Evolutionary conservation across 2,113 vertebrate species (phyloP).

Genomic region (Chascanopsetta lugubris): DNA sequence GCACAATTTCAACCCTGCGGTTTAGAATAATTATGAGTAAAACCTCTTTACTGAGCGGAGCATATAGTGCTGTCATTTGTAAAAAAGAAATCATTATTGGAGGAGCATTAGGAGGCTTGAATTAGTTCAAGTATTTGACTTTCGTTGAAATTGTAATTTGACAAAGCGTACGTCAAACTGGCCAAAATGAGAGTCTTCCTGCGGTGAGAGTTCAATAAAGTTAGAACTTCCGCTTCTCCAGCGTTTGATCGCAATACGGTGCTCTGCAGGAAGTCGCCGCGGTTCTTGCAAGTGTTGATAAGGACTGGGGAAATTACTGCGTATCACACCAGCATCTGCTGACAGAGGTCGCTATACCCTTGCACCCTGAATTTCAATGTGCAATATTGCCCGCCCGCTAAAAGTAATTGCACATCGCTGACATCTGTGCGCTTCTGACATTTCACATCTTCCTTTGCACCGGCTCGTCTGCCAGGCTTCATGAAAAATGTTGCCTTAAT

Average conservation of each 20-base stretch:
- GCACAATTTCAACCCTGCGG: conserved; percentile 14
- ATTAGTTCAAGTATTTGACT: conserved; percentile 56
- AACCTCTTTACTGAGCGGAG: conserved; percentile 36
- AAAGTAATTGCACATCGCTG: conserved; percentile 35
- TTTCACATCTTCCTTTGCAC: conserved; percentile 42
- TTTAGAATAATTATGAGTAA: conserved; percentile 36
- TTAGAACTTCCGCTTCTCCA: not conserved
- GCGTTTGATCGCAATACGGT: not conserved
- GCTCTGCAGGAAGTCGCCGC: not conserved
- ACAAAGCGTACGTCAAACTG: conserved; percentile 33
- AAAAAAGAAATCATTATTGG: conserved; percentile 33
- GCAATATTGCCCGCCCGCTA: conserved; percentile 1
- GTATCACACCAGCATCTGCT: conserved; percentile 19
- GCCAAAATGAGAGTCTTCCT: conserved; percentile 5
- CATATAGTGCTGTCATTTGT: conserved; percentile 52
- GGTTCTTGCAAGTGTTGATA: conserved; percentile 3
- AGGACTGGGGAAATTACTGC: conserved; percentile 30
- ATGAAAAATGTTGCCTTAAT: conserved; percentile 32
- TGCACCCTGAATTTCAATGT: conserved; percentile 42
- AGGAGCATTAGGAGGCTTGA: conserved; percentile 21
- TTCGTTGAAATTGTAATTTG: conserved; percentile 33
- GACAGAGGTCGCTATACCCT: conserved; percentile 7
- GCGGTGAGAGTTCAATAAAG: conserved; percentile 4
- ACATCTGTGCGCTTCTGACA: conserved; percentile 55
- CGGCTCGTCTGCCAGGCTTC: conserved; percentile 32